Conservation (phyloP, 2,797 vertebrate genomes). For the Tiaroga cobitis region DNA sequence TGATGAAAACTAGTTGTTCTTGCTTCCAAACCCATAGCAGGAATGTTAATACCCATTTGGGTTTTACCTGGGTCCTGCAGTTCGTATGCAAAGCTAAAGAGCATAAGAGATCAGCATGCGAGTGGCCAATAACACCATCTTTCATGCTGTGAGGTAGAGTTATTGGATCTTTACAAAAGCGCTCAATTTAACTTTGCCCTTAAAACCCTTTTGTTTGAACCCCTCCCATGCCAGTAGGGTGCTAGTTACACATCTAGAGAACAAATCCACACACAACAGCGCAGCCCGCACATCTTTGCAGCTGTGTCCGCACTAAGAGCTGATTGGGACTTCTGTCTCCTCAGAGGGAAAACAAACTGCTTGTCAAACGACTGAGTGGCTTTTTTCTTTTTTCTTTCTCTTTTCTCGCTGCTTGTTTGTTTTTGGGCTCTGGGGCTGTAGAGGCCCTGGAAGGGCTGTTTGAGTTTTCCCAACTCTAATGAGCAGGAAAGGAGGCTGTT, state of each 20-base stretch:
- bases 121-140: conserved; percentile 46
- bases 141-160: conserved; percentile 53
- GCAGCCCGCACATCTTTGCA: conserved; percentile 38
- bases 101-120: conserved; percentile 14
- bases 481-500: conserved; percentile 47
- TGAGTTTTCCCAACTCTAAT: conserved; percentile 60
- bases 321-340: conserved; percentile 34
- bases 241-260: conserved; percentile 55
- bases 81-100: conserved; percentile 14
- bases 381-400: conserved; percentile 51
- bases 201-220: conserved; percentile 57
- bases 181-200: conserved; percentile 56
- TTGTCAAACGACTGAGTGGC: conserved; percentile 49
- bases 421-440: conserved; percentile 56
- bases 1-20: conserved; percentile 42
- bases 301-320: conserved; percentile 52
- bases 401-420: conserved; percentile 62
- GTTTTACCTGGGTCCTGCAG: conserved; percentile 48
- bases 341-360: conserved; percentile 55
- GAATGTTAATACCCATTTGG: conserved; percentile 49
- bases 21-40: conserved; percentile 32
- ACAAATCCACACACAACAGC: conserved; percentile 51
- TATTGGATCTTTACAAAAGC: conserved; percentile 58
- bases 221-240: conserved; percentile 47
- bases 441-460: conserved; percentile 57